Percentiles rank a stretch among this genome's conserved stretches.
phyloP scores from a whole-genome alignment of 2,888 invertebrate species.

The Heteropelma amictum region DNA sequence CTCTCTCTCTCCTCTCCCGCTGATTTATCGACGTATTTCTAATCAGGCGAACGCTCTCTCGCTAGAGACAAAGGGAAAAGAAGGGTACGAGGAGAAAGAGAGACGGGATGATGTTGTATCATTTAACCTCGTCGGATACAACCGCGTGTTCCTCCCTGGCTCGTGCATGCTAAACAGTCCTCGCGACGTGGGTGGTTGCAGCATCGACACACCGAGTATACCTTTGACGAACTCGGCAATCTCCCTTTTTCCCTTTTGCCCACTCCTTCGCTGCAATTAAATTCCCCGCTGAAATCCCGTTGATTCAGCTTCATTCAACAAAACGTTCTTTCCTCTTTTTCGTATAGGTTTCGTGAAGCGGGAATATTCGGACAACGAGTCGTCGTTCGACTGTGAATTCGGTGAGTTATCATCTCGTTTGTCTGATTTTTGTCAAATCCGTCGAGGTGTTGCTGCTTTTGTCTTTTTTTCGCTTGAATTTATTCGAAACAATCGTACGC shows the following conservation, averaged over 20 bases:
- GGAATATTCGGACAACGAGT: slow-evolving; percentile 64
- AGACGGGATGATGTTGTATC: slow-evolving; percentile 68
- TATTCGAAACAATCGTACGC: not conserved
- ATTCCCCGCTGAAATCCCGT: slow-evolving; percentile 28
- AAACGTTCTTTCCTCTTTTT: slow-evolving; percentile 6
- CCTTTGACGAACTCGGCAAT: slow-evolving; percentile 25
- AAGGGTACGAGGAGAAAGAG: slow-evolving; percentile 34
- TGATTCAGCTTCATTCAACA: slow-evolving; percentile 44
- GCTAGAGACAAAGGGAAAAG: slow-evolving; percentile 55
- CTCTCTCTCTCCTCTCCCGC: slow-evolving; percentile 29
- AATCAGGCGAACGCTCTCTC: slow-evolving; percentile 65
- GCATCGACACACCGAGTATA: slow-evolving; percentile 37
- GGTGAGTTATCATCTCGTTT: slow-evolving; percentile 66
- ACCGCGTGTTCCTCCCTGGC: slow-evolving; percentile 67
- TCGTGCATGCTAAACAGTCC: slow-evolving; percentile 73
- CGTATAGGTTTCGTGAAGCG: slow-evolving; percentile 70
- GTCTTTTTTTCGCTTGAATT: not conserved
- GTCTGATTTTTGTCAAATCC: not conserved
- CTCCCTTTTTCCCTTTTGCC: slow-evolving; percentile 20
- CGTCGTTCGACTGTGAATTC: slow-evolving; percentile 65
- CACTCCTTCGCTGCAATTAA: slow-evolving; percentile 2
- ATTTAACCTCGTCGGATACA: slow-evolving; percentile 75
- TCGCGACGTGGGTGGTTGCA: slow-evolving; percentile 74
- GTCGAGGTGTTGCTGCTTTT: not conserved
- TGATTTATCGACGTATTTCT: slow-evolving; percentile 72